A percentile compares a stretch with the other conserved stretches of the same genome.
Conservation (phyloP, 2,888 invertebrate genomes). For the Rhyacophila evoluta region DNA sequence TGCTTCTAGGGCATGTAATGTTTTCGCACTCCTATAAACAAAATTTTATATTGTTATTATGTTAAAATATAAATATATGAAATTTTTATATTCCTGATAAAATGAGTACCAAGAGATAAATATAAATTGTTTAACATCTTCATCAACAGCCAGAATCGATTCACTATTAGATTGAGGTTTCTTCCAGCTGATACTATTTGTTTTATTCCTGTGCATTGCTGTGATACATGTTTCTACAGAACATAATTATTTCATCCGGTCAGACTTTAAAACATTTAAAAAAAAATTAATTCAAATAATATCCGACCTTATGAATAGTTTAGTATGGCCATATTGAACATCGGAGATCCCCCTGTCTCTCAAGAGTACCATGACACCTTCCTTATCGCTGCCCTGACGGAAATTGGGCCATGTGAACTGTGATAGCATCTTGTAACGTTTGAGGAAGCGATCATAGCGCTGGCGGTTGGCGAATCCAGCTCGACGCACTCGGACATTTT, state of each 20-base stretch:
- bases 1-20: slow-evolving; percentile 90
- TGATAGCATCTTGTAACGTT: slow-evolving; percentile 97
- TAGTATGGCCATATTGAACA: slow-evolving; percentile 95
- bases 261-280: no score
- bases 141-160: no score
- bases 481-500: slow-evolving; percentile 94
- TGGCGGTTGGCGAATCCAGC: slow-evolving; percentile 98
- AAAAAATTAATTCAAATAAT: no score
- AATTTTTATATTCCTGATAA: no score
- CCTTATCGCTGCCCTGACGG: slow-evolving; percentile 79
- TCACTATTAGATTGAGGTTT: no score
- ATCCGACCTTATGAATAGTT: slow-evolving; percentile 87
- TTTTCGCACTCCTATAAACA: slow-evolving; percentile 78
- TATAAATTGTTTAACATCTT: no score
- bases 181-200: no score
- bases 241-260: no score
- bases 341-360: slow-evolving; percentile 83
- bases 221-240: no score
- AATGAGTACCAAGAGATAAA: no score
- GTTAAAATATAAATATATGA: no score
- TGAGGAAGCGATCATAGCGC: slow-evolving; percentile 91
- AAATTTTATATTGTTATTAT: not conserved
- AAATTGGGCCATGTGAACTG: slow-evolving; percentile 98
- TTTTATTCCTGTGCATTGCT: no score
- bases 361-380: slow-evolving; percentile 88